Evolutionary conservation across 2,888 invertebrate genomes (phyloP), one percentile per base, ranked within the genome.

Genomic region (Gortyna flavago): DNA sequence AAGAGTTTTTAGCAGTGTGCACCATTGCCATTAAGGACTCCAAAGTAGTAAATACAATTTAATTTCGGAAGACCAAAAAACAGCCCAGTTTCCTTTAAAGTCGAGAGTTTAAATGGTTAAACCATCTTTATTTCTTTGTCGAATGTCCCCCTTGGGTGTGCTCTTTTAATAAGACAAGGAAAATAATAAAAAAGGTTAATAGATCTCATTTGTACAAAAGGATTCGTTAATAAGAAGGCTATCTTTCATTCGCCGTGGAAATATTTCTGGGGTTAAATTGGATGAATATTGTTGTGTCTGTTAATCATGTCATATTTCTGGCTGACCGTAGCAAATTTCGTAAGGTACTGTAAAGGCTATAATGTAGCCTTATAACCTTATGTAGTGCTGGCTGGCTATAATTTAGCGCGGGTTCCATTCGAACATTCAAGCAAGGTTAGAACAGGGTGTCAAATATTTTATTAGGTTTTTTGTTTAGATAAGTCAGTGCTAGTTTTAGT

Each of bases 141-240:
- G 11, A 72, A 79, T 32, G 25, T 54, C 48, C n/a, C 64, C 32
- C 48, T 48, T 38, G 54, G 21, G 71, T 51, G 11, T 57, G 16
- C 38, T 64, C 32, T 73, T 80, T 59, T 80, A 80, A 74, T 79
- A 79, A 79, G 44, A 16, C 35, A 29, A 35, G 9, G 16, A 25
- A 79, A 74, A 44, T 74, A 74, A 79, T 67, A 79, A 65, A 79
- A 68, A 38, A 35, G 51, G 35, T 44, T 18, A 25, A 44, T 2
- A 0, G 35, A 54, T 13, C 66, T 74, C 16, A 74, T 74, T 64
- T 74, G 21, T n/a, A 44, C 29, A 54, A 38, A 67, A 61, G 44
- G 41, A 74, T 79, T 61, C 38, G 51, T 61, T 32, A 51, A 48
- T 48, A 44, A 29, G 29, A 13, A 57, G n/a, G 21, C 25, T 54